Evolutionary conservation across 2,113 vertebrate genomes (phyloP), one percentile per base, ranked within the genome.

Genomic region (Mystacornis crossleyi): DNA sequence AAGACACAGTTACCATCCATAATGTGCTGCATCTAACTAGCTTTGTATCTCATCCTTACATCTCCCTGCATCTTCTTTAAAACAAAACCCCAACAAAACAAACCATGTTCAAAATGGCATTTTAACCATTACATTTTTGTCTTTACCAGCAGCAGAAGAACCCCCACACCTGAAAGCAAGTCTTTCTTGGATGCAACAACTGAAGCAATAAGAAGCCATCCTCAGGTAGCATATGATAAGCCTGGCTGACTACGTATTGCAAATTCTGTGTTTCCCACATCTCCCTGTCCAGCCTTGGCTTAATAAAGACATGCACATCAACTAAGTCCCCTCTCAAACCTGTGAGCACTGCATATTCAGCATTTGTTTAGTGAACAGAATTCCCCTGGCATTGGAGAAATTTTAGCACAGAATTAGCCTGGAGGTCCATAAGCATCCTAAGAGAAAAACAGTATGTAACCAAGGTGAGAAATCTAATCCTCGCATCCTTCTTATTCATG

Each of bases 1-100:
- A 25, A 40, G 47, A 70, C 18, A 71, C n/a, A 10, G 60, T 15
- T 26, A 73, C 7, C 47, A 34, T 29, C 34, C 0, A 0, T 5
- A 25, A 42, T 2, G 21, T 55, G 24, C 40, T 4, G 1, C 29
- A 57, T 21, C 45, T 45, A 21, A 36, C 33, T 10, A n/a, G 25
- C 14, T 86, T 45, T 58, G 15, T 47, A 47, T 50, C 72, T 87
- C 3, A 0, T 66, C 51, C n/a, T 69, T 57, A 14, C 19, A 34
- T 14, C 11, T 70, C 10, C 36, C 57, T 43, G 38, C 11, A 54
- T 21, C 26, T 81, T 33, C 33, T 89, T 88, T 79, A 47, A 89
- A 83, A 58, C n/a, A 82, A 70, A 70, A 20, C 25, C 19, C 25
- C 8, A 36, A 20, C 7, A 26, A 50, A 38, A 36, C 17, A 50